Base-by-base conservation (phyloP, 2,113 vertebrate genomes). In the Elephas maximus region DNA sequence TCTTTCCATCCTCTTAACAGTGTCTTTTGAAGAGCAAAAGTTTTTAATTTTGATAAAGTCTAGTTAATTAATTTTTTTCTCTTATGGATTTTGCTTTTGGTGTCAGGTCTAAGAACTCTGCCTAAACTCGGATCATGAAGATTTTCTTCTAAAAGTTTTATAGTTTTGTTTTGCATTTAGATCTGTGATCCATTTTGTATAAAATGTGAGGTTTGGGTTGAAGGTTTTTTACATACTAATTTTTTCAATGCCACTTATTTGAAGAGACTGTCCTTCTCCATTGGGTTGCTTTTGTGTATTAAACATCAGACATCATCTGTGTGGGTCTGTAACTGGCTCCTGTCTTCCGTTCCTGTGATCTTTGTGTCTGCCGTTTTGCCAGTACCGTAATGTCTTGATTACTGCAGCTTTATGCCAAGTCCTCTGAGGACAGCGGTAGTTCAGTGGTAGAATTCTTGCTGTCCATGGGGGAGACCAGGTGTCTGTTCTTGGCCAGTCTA, bases 151-250 rank as follows among this genome's bases (percentile, higher is more conserved):
- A 18, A 91, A 91, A 84, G 26, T 60, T 60, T 57, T 17, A 15
- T 57, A 57, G 26, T 83, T 94, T 85, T 74, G 30, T 81, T 85
- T 95, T 76, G 90, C 62, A 76, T 93, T 74, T 84, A 95, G 51
- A 85, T 62, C 37, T 80, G 5, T 94, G 48, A 80, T 74, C 63
- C 37, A 48, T 69, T 93, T 77, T 93, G n/a, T 62, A 57, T 57
- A 93, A 90, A 95, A 91, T 57, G 2, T 53, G 81, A 48, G 44
- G 2, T 67, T 91, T 96, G 77, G 33, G 45, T 37, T 82, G 63
- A 92, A 17, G 41, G 2, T 9, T 81, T 83, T 95, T 80, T 91
- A 14, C 21, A 48, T 21, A 10, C 12, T 30, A 82, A 3, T 26
- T 88, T 67, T 90, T 89, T 65, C 33, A 48, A 4, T 24, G 28